Percentiles rank a stretch among this genome's conserved stretches.
Evolutionary conservation across 2,888 invertebrate genomes (phyloP).

Genomic region (Tipula unca): DNA sequence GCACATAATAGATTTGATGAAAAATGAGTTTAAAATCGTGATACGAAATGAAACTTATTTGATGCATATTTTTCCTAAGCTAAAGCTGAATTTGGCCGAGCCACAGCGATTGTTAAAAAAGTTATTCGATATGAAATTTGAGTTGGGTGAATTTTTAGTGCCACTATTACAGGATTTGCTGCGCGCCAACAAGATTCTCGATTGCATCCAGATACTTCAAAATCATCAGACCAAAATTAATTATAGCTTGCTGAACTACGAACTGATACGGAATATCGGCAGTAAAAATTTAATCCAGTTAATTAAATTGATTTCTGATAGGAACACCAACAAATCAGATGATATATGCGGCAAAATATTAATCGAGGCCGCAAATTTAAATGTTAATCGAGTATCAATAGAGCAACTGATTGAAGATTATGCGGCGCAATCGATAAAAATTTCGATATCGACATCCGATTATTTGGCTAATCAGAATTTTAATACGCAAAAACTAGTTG

Average conservation of each 20-base stretch:
- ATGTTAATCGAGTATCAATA: not conserved
- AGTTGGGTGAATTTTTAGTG: conserved; percentile 30
- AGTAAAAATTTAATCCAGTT: not conserved
- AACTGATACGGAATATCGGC: not conserved
- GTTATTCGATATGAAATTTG: conserved; percentile 32
- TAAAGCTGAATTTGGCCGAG: conserved; percentile 33
- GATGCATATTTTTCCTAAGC: conserved; percentile 47
- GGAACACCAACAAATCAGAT: not conserved
- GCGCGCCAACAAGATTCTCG: not conserved
- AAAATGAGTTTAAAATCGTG: conserved; percentile 42
- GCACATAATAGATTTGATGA: conserved; percentile 47
- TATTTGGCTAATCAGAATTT: not conserved
- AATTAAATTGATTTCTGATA: not conserved
- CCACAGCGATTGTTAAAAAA: conserved; percentile 31
- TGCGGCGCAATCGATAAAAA: not conserved
- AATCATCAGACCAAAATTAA: not conserved
- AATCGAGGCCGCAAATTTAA: not conserved
- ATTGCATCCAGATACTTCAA: not conserved
- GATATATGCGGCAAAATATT: not conserved
- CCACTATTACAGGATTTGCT: conserved; percentile 33
- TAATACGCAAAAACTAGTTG: not conserved
- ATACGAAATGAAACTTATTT: conserved; percentile 51
- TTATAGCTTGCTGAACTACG: not conserved
- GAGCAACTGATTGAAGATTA: not conserved
- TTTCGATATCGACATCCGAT: not conserved